A percentile compares a stretch with the other conserved stretches of the same genome.
phyloP scores from a whole-genome alignment of 64 coral and sea anemone genomes.

The Astreopora myriophthalma region DNA sequence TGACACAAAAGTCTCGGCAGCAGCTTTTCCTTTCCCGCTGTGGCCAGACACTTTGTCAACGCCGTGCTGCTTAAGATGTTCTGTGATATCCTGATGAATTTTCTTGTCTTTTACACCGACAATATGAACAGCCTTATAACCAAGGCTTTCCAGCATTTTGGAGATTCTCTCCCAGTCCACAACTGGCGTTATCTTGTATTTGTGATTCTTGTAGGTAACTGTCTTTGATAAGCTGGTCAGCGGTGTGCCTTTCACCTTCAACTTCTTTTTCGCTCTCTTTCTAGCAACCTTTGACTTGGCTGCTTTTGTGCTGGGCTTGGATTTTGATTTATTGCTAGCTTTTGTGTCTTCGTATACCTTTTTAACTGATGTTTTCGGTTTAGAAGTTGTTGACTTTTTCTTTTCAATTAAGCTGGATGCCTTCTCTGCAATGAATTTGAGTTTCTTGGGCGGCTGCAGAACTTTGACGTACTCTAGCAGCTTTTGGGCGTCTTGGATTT shows the following conservation, averaged over 20 bases:
- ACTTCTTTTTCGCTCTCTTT: not conserved
- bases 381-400: conserved; percentile 46
- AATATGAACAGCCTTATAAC: conserved; percentile 89
- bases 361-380: not conserved
- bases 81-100: conserved; percentile 71
- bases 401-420: conserved; percentile 4
- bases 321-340: not conserved
- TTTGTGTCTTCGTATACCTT: not conserved
- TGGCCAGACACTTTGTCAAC: conserved; percentile 50
- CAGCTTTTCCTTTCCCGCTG: conserved; percentile 54
- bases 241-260: conserved; percentile 78
- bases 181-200: conserved; percentile 90
- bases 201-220: conserved; percentile 88
- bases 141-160: conserved; percentile 86
- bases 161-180: conserved; percentile 91
- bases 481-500: conserved; percentile 87
- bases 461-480: conserved; percentile 82
- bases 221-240: conserved; percentile 85
- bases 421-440: not conserved
- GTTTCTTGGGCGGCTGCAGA: conserved; percentile 55
- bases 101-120: conserved; percentile 75
- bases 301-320: not conserved
- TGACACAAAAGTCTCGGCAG: conserved; percentile 83
- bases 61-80: conserved; percentile 69
- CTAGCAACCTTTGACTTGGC: conserved; percentile 13